These are phyloP conservation scores for Lottia gigantea DNA, from an alignment of 2,888 invertebrate species.

Conservation along the genomic window DNA sequence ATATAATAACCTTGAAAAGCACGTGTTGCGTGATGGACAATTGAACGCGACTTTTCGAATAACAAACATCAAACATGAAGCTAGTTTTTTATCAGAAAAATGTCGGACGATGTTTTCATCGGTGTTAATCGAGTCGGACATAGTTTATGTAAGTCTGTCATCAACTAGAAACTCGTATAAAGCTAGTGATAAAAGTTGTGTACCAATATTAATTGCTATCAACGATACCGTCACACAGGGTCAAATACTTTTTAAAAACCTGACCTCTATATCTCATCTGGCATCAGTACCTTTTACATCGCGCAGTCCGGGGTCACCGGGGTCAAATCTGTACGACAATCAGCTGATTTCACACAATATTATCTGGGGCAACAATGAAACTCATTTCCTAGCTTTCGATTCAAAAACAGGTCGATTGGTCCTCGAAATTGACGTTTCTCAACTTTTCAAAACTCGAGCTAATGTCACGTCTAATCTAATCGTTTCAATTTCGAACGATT, in stretches of 20 bases:
- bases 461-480: background rate
- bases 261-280: background rate
- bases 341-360: no score
- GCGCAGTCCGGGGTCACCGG: no score
- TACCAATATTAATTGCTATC: background rate
- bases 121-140: background rate
- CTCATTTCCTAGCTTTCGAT: no score
- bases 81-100: background rate
- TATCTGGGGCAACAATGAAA: no score
- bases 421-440: background rate
- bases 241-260: background rate
- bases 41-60: background rate
- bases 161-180: background rate
- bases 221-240: background rate
- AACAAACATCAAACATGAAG: background rate
- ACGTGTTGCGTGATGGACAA: background rate
- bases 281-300: background rate
- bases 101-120: background rate
- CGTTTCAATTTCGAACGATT: background rate
- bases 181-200: background rate
- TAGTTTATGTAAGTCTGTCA: slow-evolving; percentile 5
- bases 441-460: background rate
- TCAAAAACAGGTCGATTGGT: background rate
- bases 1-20: background rate
- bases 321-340: no score